Evolutionary conservation across 2,113 vertebrate genomes (phyloP).

Genomic region (Proteles cristata): DNA sequence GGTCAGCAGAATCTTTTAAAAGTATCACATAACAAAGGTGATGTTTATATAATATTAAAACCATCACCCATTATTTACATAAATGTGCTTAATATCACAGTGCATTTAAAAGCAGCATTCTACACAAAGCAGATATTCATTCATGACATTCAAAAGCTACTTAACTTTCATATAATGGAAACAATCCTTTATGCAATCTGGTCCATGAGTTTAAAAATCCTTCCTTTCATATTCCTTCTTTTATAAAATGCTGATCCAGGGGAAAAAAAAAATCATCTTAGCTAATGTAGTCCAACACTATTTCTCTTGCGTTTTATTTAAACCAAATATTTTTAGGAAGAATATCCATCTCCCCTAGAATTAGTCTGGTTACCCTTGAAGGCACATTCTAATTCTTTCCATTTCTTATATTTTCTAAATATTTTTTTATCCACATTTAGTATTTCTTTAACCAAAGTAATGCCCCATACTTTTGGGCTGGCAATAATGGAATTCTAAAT

Average conservation of each 20-base stretch:
- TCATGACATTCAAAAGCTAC: neutral
- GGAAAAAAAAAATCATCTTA: neutral
- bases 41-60: conserved; percentile 32
- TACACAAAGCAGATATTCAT: neutral
- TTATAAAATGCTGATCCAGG: conserved; percentile 8
- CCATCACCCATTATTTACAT: neutral
- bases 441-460: conserved; percentile 82
- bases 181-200: neutral
- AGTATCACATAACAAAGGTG: neutral
- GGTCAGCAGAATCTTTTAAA: neutral
- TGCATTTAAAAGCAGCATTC: conserved; percentile 25
- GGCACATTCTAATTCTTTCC: conserved; percentile 80
- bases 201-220: neutral
- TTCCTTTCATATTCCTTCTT: conserved; percentile 32
- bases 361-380: conserved; percentile 73
- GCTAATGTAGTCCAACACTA: conserved; percentile 4
- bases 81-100: conserved; percentile 22
- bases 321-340: conserved; percentile 67
- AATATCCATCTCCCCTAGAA: conserved; percentile 56
- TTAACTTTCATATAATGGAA: conserved; percentile 46
- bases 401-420: conserved; percentile 83
- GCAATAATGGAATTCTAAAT: conserved; percentile 69
- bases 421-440: conserved; percentile 78
- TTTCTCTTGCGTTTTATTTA: conserved; percentile 74
- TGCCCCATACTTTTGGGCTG: conserved; percentile 73